Conservation (phyloP, 2,888 invertebrate genomes). For the Lumbricus terrestris region DNA sequence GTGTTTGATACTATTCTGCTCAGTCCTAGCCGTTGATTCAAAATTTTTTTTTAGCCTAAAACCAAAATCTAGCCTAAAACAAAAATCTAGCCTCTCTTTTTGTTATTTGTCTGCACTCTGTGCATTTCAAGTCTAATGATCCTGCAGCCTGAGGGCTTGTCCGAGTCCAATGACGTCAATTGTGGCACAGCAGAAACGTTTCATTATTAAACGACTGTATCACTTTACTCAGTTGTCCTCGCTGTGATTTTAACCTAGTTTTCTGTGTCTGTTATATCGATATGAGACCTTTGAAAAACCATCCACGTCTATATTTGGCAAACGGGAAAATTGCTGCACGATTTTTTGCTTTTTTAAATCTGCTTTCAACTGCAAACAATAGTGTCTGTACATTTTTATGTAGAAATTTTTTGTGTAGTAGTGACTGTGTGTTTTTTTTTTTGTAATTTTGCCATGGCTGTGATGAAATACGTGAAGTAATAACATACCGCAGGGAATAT, state of each 20-base stretch:
- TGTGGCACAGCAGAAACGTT: no score
- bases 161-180: no score
- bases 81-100: no score
- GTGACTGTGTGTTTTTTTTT: neutral
- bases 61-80: no score
- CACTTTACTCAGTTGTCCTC: neutral
- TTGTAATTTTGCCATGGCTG: neutral
- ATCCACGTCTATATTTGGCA: neutral
- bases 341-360: neutral
- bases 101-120: no score
- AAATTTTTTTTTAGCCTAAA: no score
- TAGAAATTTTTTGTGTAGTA: neutral
- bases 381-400: neutral
- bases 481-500: conserved; percentile 3
- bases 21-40: no score
- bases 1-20: no score
- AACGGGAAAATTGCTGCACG: neutral
- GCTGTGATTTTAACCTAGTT: neutral
- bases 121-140: no score
- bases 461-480: neutral
- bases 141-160: no score
- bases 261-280: neutral
- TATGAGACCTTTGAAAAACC: neutral
- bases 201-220: neutral
- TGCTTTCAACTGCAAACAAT: neutral